Evolutionary conservation across 2,888 invertebrate genomes (phyloP).

Genomic region (Nymphalis polychloros): DNA sequence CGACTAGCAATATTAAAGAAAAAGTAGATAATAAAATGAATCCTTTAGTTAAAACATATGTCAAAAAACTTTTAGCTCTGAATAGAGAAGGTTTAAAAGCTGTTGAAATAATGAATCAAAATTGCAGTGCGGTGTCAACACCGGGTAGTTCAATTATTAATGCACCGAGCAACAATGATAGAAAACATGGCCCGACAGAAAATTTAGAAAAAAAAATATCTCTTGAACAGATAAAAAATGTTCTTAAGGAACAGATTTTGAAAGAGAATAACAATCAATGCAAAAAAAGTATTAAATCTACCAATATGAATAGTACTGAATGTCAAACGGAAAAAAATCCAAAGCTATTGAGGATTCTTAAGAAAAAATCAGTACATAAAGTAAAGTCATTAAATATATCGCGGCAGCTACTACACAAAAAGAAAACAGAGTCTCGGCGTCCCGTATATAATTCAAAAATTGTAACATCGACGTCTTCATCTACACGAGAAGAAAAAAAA

Average conservation of each 20-base stretch:
- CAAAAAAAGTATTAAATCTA: conserved; percentile 5
- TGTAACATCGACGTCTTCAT: conserved; percentile 45
- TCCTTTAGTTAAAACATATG: conserved; percentile 67
- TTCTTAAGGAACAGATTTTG: conserved; percentile 56
- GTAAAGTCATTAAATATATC: conserved; percentile 73
- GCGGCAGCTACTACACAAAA: conserved; percentile 52
- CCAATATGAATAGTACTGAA: conserved; percentile 32
- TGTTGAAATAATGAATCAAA: conserved; percentile 68
- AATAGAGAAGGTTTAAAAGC: conserved; percentile 68
- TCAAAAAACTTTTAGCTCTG: conserved; percentile 64
- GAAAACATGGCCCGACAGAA: conserved; percentile 40
- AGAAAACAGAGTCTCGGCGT: conserved; percentile 26
- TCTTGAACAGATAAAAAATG: conserved; percentile 63
- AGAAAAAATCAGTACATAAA: conserved; percentile 63
- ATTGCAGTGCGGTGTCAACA: conserved; percentile 73
- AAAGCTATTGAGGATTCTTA: conserved; percentile 39
- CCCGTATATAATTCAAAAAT: conserved; percentile 17
- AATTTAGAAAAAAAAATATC: conserved; percentile 57
- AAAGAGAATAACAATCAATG: conserved; percentile 18
- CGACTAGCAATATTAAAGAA: conserved; percentile 12
- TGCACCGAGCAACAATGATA: conserved; percentile 56
- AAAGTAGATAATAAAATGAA: conserved; percentile 47
- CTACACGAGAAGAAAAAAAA: conserved; percentile 44
- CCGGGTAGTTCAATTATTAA: conserved; percentile 75
- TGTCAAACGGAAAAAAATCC: conserved; percentile 32